Base-by-base conservation (phyloP, 64 coral and sea anemone genomes). In the Dendronephthya gigantea region DNA sequence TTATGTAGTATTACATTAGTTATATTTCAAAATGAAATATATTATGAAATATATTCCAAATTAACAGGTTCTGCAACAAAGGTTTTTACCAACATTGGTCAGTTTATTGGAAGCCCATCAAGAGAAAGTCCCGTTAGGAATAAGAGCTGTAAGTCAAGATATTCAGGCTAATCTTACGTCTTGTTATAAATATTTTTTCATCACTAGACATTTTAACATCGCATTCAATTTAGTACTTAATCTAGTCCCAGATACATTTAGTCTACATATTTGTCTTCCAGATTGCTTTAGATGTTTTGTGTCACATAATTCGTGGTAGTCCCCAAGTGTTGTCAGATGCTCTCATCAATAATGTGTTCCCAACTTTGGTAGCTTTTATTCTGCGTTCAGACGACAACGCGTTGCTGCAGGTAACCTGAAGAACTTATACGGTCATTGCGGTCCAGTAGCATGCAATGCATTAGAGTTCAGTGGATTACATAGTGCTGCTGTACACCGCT, bases 61-160 rank as follows among this genome's bases (percentile, higher is more conserved):
- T n/a, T 72, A 85, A 1, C 70, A 97, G 95, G 69, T 98, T 68
- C 40, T 98, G 48, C 92, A 93, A 43, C 92, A 98, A 81, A 84
- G 95, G 17, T 98, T 98, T 39, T 82, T 98, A 17, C 95, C 95
- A 29, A 98, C 95, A 35, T 75, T 98, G 49, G 83, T 98, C n/a
- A 93, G 95, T 88, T 91, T 98, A 69, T 93, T 98, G 69, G 92
- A 98, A 29, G 83, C 92, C 69, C 95, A 92, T 1, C 92, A 90
- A 68, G 95, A 98, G 17, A 98, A 98, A 86, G 76, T 89, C 7
- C 92, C 92, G 0, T 56, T 93, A 55, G 95, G 95, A 51, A 89
- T 98, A 22, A 89, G 93, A 38, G 92, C 92, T 49, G 95, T 98
- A 81, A 98, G 95, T 93, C 88, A 7, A 62, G 17, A 27, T 13